A percentile compares a stretch with the other conserved stretches of the same genome.
Conservation (phyloP, 2,888 invertebrate species). For the Tenthredo distinguenda region DNA sequence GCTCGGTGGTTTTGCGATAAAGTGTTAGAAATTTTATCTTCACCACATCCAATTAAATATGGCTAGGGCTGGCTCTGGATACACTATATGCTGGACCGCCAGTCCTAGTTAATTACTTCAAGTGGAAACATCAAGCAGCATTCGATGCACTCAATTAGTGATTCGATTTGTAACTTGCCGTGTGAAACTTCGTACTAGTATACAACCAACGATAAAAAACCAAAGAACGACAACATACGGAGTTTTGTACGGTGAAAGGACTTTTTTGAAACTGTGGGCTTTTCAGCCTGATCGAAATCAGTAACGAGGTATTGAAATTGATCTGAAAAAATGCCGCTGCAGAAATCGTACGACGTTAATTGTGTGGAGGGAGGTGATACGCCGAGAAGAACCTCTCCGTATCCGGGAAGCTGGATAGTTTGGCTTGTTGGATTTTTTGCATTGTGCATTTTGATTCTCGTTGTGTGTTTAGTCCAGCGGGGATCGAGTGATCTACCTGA, state of each 20-base stretch:
- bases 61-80: background rate
- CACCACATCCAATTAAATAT: slow-evolving; percentile 13
- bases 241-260: background rate
- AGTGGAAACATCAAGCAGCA: background rate
- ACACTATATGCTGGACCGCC: background rate
- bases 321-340: background rate
- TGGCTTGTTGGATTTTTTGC: background rate
- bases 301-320: background rate
- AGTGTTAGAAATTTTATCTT: background rate
- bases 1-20: slow-evolving; percentile 11
- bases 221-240: background rate
- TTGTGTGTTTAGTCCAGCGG: background rate
- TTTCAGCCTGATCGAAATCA: background rate
- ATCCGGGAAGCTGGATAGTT: background rate
- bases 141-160: background rate
- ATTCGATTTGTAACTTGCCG: background rate
- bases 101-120: background rate
- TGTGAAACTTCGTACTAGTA: too few relatives aligned
- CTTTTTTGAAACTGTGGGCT: background rate
- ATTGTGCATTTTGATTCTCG: background rate
- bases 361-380: background rate
- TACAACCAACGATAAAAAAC: background rate
- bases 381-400: background rate
- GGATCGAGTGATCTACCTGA: background rate
- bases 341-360: slow-evolving; percentile 10